Conservation (phyloP, 2,888 invertebrate genomes). For the Chloroclystis v-ata region DNA sequence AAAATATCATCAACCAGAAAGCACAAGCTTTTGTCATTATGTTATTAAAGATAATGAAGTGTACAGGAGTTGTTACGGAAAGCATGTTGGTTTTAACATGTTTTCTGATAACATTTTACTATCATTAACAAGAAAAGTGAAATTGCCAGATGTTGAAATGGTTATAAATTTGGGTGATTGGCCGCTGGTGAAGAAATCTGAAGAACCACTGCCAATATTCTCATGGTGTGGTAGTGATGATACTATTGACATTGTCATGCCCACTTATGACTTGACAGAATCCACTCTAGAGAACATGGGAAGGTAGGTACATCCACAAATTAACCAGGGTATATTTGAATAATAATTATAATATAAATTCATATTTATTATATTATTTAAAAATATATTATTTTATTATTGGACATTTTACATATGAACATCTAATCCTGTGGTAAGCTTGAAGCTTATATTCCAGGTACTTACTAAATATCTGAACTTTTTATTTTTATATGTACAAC, state of each 20-base stretch:
- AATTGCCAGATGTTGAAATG: conserved; percentile 91
- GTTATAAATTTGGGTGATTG: conserved; percentile 97
- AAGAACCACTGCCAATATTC: conserved; percentile 86
- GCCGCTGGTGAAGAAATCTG: conserved; percentile 84
- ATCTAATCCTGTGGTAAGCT: no score
- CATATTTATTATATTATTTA: no score
- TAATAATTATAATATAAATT: no score
- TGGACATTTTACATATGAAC: no score
- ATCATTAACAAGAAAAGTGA: conserved; percentile 87
- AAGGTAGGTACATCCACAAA: conserved; percentile 88
- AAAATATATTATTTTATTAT: no score
- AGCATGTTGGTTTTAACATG: conserved; percentile 97
- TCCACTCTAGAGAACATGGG: conserved; percentile 96
- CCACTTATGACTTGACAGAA: conserved; percentile 96
- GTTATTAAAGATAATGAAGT: conserved; percentile 89
- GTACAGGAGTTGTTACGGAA: conserved; percentile 93
- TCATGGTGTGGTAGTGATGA: conserved; percentile 97
- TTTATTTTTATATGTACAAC: no score
- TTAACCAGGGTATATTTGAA: no score
- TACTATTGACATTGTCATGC: conserved; percentile 92
- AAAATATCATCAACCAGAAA: conserved; percentile 86
- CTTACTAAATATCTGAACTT: no score
- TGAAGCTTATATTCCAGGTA: no score
- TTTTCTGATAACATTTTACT: conserved; percentile 93
- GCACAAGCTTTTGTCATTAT: conserved; percentile 94